Base-by-base conservation (phyloP, 2,888 invertebrate genomes). In the Leptopilina drosophilae region DNA sequence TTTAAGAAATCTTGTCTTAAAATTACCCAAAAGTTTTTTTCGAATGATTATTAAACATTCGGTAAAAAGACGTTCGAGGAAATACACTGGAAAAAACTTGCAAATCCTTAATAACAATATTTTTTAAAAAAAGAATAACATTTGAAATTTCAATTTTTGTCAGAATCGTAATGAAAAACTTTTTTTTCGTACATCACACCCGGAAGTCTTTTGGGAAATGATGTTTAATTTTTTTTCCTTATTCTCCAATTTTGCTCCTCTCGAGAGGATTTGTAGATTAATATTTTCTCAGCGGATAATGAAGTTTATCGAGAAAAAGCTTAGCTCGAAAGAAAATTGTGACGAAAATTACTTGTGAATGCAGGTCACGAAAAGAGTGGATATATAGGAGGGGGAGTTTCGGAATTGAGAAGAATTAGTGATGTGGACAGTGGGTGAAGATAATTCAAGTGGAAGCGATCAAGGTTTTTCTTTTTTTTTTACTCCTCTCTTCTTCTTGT, bases 381-480 rank as follows among this genome's bases (percentile, higher is more conserved):
- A 6, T 42, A 42, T 8, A 40, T 33, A 53, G n/a, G n/a, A 53
- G 14, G 73, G 73, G 26, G 33, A 73, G 5, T 73, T 56, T 53
- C n/a, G 14, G 73, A 73, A 56, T 33, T 53, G 26, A 11, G 33
- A n/a, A 26, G 33, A 73, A 73, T 73, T 73, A 73, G 49, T 53
- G 33, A 56, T 11, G 14, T 53, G 53, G 26, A 26, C 3, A 53
- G 42, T 5, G 11, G 53, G 69, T 49, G 8, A 69, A 26, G 33
- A 73, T 73, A 73, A 82, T 83, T 80, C 80, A 81, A 81, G 84
- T 83, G 81, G 83, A 85, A 85, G 85, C 85, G 85, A 88, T 88
- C 81, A 84, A 87, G 85, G 85, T 85, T 85, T 81, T 84, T 86
- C 86, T 80, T 33, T 82, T 82, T 83, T 84, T 83, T 87, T 84